Evolutionary conservation across 1,140 invertebrate species (phyloP), one percentile per base, ranked within the genome.

Genomic region (Pachyrhynchus sulphureomaculatus): DNA sequence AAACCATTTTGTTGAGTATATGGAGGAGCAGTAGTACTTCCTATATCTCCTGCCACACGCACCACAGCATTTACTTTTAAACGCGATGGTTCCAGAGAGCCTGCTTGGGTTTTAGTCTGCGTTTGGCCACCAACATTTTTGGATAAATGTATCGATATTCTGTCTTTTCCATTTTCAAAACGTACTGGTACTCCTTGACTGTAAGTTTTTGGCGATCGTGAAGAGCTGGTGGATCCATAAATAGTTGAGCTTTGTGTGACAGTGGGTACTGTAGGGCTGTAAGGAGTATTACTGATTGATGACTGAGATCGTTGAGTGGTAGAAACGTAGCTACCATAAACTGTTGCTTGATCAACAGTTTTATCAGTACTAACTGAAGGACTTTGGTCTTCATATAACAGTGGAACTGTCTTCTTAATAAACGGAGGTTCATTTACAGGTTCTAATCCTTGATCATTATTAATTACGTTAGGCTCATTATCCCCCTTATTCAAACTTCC

Each of bases 261-360:
- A 32, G 52, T 62, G 4, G 60, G 52, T 49, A 55, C 52, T 29
- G 60, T 62, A 29, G 60, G 60, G 15, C 60, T 62, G 8, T 48
- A 53, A 0, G 33, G 37, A 5, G 62, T 57, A 23, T 39, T 44
- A 15, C 13, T 48, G 3, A 18, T 13, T 10, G 26, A 41, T 4
- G 13, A 13, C 5, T 10, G 26, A 21, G 17, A 4, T 39, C 44
- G 36, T 15, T 26, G 20, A 20, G 42, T 58, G 39, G 47, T 65
- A 9, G 60, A 51, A 8, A 54, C 26, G 56, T 62, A 67, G 4
- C 47, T 59, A 3, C 68, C 68, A 45, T 67, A 69, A 15, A 69
- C 59, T 5, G 62, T 64, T 23, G 65, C 62, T 4, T 62, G 58
- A 54, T 69, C 60, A 5, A 58, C 18, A 8, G 61, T 36, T 55